phyloP scores from a whole-genome alignment of 2,888 invertebrate species.

The Papilio gigon region DNA sequence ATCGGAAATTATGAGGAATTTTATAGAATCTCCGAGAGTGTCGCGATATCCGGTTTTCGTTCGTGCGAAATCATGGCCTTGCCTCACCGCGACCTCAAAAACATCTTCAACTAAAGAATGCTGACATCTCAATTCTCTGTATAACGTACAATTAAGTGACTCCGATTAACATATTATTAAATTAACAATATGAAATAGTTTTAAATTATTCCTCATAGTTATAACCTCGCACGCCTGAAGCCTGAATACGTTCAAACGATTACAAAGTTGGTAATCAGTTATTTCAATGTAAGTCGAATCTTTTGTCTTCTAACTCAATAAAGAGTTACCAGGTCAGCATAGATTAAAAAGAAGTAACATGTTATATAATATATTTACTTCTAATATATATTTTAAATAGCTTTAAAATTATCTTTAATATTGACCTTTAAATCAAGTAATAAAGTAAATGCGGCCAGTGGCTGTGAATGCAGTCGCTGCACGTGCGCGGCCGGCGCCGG shows the following conservation, averaged over 20 bases:
- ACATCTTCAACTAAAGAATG: slow-evolving; percentile 12
- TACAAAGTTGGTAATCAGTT: background rate
- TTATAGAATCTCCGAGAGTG: background rate
- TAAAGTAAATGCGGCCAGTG: slow-evolving; percentile 14
- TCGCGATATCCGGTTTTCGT: slow-evolving; percentile 24
- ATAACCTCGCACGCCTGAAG: too few relatives aligned
- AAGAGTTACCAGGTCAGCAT: background rate
- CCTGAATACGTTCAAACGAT: too few relatives aligned
- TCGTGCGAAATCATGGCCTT: slow-evolving; percentile 25
- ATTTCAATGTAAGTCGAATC: background rate
- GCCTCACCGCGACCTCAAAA: slow-evolving; percentile 26
- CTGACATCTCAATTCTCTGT: slow-evolving; percentile 1
- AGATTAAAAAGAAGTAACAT: background rate
- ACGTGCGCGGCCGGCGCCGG: slow-evolving; percentile 49
- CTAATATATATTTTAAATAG: background rate
- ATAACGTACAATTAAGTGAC: background rate
- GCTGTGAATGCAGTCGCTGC: slow-evolving; percentile 28
- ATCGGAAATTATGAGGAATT: slow-evolving; percentile 1
- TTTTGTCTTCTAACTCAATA: background rate
- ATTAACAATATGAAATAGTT: too few relatives aligned
- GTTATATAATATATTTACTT: background rate
- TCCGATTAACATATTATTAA: too few relatives aligned
- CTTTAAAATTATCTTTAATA: background rate
- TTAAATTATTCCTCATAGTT: too few relatives aligned
- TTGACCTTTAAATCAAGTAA: slow-evolving; percentile 10